These are phyloP conservation scores for Atherinomorus stipes DNA, from an alignment of 2,113 vertebrate species.

Conservation along the genomic window DNA sequence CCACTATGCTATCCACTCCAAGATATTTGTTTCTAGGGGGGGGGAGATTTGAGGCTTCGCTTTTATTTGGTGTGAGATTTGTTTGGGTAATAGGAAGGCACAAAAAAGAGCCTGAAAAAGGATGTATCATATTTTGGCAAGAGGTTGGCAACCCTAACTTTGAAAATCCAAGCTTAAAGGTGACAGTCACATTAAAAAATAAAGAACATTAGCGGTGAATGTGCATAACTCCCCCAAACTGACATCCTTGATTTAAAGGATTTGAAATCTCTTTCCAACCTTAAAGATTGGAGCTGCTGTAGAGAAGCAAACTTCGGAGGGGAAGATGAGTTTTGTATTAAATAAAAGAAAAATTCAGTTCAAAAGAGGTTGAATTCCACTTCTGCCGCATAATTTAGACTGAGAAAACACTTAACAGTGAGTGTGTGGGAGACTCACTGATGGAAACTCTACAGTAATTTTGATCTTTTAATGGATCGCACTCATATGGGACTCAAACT, in stretches of 20 bases:
- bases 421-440: not conserved
- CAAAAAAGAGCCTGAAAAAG: not conserved
- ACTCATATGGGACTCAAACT: constrained; percentile 8
- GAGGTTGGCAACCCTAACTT: not conserved
- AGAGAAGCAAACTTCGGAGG: no score
- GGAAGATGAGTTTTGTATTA: no score
- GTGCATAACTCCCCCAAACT: not conserved
- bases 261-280: no score
- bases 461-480: constrained; percentile 28
- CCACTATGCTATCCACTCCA: no score
- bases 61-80: not conserved
- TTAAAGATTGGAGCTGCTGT: no score
- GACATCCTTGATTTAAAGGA: not conserved
- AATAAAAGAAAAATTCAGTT: not conserved
- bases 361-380: not conserved
- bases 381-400: not conserved
- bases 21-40: no score
- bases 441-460: constrained; percentile 19
- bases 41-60: no score
- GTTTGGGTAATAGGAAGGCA: not conserved
- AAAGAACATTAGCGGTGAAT: not conserved
- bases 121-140: not conserved
- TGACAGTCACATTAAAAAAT: constrained; percentile 9
- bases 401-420: no score
- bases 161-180: not conserved